Evolutionary conservation across 2,888 invertebrate species (phyloP).

Genomic region (Panopea generosa): DNA sequence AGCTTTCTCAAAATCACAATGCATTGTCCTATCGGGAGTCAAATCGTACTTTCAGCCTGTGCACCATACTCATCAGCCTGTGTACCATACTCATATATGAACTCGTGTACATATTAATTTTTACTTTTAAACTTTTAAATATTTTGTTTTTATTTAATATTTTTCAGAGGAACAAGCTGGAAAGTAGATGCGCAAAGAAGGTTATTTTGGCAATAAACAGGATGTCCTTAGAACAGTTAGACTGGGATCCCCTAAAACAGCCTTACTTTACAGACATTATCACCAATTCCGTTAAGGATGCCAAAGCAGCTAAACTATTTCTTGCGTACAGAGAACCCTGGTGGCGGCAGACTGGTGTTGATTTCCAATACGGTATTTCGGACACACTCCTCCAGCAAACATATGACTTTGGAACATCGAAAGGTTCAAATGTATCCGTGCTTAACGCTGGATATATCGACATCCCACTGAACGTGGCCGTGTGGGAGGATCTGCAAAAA

Average conservation of each 20-base stretch:
- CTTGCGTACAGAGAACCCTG: conserved; percentile 14
- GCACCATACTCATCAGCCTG: too few species aligned
- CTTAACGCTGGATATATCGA: conserved; percentile 7
- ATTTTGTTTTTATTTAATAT: too few species aligned
- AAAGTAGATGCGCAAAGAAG: conserved; percentile 27
- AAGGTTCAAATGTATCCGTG: neutral
- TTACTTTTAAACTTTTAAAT: too few species aligned
- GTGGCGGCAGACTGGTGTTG: neutral
- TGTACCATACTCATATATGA: too few species aligned
- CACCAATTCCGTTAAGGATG: conserved; percentile 1
- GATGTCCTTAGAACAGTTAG: conserved; percentile 19
- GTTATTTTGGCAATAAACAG: conserved; percentile 38
- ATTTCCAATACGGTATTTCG: conserved; percentile 1
- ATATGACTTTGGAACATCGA: conserved; percentile 9
- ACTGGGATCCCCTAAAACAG: conserved; percentile 28
- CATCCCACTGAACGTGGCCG: neutral
- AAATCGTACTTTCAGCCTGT: too few species aligned
- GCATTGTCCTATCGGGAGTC: too few species aligned
- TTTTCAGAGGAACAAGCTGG: neutral
- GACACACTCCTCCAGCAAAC: conserved; percentile 22
- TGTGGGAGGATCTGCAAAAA: too few species aligned
- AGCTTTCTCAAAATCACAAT: too few species aligned
- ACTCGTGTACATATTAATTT: too few species aligned
- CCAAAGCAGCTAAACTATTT: conserved; percentile 2
- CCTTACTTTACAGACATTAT: conserved; percentile 11